Base-by-base conservation (phyloP, 37 sponge, comb jelly and placozoan genomes). In the Aplysina aerophoba region DNA sequence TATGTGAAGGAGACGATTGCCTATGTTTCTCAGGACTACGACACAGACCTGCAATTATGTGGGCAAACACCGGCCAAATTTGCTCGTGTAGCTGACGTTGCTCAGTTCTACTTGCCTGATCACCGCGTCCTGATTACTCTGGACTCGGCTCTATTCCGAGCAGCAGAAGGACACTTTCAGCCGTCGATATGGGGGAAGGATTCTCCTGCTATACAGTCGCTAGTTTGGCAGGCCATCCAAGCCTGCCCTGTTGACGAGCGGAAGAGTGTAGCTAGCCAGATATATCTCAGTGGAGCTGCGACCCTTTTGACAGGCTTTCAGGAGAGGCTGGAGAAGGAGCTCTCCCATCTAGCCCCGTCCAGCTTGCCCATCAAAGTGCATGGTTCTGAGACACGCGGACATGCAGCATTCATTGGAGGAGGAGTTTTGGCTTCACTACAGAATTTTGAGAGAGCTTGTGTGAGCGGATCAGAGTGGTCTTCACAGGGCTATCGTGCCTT, bases 381-480 rank as follows among this genome's bases (percentile, higher is more conserved):
- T 59, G 89, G 81, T 41, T 65, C 79, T 16, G 85, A 82, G 30
- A 65, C 85, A 20, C 85, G 92, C 11, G 78, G 92, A 0, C 93
- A 95, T 56, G 90, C 96, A 34, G 93, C 96, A 4, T 95, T 86
- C 63, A 65, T 88, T 33, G 96, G 96, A 16, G 93, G 89, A 34
- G 78, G 86, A 27, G 87, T 95, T 20, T 58, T 91, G 33, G 90
- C 93, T 22, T 79, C 93, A 25, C 81, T 95, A 0, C 41, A 74
- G 19, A 90, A 85, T 15, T 95, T 95, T 65, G 80, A 81, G 0
- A 69, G 82, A 25, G 68, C 73, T 35, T 69, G 92, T 50, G 83
- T 95, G 5, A 40, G 44, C n/a, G 41, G 22, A 16, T 40, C 44
- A 75, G 78, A 75, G 39, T 75, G 78, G 78, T 50, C 14, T 75